Percentiles rank a stretch among this genome's conserved stretches.
Conservation (phyloP, 2,797 vertebrate genomes). For the Hippoglossus hippoglossus region DNA sequence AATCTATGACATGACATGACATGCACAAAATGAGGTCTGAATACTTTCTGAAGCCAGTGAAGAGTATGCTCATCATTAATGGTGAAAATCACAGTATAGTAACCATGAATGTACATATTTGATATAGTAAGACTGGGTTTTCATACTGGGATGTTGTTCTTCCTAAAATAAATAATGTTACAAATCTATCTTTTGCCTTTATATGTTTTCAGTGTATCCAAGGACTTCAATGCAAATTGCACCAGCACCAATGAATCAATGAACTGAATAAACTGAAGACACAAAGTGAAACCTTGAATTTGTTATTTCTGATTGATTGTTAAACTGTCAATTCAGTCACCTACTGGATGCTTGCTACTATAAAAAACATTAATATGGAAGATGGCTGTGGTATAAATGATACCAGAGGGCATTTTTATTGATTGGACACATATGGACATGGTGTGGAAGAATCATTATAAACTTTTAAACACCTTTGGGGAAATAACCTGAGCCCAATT, state of each 20-base stretch:
- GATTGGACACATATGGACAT: conserved; percentile 59
- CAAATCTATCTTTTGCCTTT: no score
- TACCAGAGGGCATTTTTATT: conserved; percentile 51
- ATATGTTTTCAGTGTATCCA: no score
- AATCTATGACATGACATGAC: no score
- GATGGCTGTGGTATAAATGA: conserved; percentile 50
- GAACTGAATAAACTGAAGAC: neutral
- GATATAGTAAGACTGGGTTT: no score
- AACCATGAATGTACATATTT: no score
- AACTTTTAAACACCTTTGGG: conserved; percentile 31
- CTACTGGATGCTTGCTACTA: conserved; percentile 35
- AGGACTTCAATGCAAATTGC: no score
- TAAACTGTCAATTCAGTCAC: conserved; percentile 21
- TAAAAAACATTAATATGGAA: conserved; percentile 54
- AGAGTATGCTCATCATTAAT: no score
- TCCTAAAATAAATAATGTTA: no score
- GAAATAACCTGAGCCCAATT: conserved; percentile 50
- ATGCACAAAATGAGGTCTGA: no score
- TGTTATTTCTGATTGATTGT: conserved; percentile 38
- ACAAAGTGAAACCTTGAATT: neutral
- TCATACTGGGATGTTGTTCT: no score
- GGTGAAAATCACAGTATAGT: no score
- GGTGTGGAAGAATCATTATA: conserved; percentile 36
- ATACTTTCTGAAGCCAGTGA: no score
- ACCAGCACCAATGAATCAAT: neutral